Evolutionary conservation across 2,888 invertebrate genomes (phyloP).

Genomic region (Myopa testacea): DNA sequence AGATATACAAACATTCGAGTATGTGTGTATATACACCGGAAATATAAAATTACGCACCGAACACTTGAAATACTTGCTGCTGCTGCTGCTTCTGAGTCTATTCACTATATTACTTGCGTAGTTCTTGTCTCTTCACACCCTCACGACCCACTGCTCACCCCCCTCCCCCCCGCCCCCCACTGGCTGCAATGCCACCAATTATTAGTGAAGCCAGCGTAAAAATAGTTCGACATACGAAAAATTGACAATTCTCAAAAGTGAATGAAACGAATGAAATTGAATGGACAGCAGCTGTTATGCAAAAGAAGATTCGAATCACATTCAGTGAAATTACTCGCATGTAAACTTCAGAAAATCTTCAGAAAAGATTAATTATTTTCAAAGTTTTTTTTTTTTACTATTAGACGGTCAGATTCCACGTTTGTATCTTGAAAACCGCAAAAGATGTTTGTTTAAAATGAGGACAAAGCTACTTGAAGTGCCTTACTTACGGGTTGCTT

Average conservation of each 20-base stretch:
- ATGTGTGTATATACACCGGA: slow-evolving; percentile 57
- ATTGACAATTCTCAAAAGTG: background rate
- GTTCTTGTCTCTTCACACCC: background rate
- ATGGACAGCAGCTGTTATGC: background rate
- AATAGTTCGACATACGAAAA: slow-evolving; percentile 41
- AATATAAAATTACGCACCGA: slow-evolving; percentile 68
- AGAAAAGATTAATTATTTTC: too few species aligned
- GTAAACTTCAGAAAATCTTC: too few species aligned
- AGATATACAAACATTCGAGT: background rate
- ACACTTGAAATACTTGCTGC: slow-evolving; percentile 50
- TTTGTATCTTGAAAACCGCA: too few species aligned
- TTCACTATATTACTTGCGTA: slow-evolving; percentile 44
- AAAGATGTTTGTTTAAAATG: too few species aligned
- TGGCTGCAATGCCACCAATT: background rate
- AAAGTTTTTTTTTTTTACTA: too few species aligned
- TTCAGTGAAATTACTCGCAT: too few species aligned
- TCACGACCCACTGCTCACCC: background rate
- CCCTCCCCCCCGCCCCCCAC: background rate
- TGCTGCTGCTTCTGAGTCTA: slow-evolving; percentile 43
- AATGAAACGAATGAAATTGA: background rate
- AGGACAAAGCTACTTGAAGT: too few species aligned
- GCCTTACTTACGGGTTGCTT: too few species aligned
- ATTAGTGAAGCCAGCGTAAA: slow-evolving; percentile 42
- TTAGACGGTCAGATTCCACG: too few species aligned
- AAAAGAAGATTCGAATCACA: too few species aligned